A percentile compares a stretch with the other conserved stretches of the same genome.
phyloP scores from a whole-genome alignment of 2,888 invertebrate species.

The Hemicrepidius hirtus region DNA sequence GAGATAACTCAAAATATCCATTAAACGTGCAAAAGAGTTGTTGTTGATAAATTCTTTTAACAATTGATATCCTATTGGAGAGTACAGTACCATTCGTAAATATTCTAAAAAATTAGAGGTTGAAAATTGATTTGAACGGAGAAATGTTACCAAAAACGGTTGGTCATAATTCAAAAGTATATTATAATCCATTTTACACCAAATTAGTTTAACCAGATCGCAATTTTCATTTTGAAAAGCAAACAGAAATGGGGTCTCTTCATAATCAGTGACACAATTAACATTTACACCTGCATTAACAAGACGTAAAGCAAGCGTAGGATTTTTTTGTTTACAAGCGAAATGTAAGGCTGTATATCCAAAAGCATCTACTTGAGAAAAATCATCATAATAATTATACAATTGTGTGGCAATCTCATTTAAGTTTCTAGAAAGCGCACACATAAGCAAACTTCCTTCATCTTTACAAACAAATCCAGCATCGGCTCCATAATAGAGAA shows the following conservation, averaged over 20 bases:
- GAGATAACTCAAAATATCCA: not conserved
- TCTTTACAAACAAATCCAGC: no score
- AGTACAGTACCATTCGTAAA: constrained; percentile 53
- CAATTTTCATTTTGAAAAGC: constrained; percentile 21
- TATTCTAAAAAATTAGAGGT: constrained; percentile 30
- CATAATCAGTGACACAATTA: constrained; percentile 14
- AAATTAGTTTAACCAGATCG: constrained; percentile 37
- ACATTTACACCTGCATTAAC: constrained; percentile 23
- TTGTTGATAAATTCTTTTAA: constrained; percentile 55
- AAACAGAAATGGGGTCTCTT: not conserved
- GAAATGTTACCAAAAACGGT: constrained; percentile 20
- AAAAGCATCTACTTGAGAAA: no score
- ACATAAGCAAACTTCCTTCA: no score
- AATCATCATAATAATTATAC: no score
- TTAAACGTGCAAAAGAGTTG: not conserved
- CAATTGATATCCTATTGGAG: constrained; percentile 53
- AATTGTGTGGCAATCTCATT: no score
- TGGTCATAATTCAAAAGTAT: not conserved
- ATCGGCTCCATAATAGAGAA: no score
- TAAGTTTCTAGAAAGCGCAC: no score
- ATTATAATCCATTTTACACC: constrained; percentile 14
- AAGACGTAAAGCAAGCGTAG: constrained; percentile 18
- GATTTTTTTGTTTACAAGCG: constrained; percentile 12
- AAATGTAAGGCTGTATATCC: constrained; percentile 29
- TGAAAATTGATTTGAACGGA: no score